Evolutionary conservation across 2,797 vertebrate genomes (phyloP), one percentile per base, ranked within the genome.

Genomic region (Ceryle rudis): DNA sequence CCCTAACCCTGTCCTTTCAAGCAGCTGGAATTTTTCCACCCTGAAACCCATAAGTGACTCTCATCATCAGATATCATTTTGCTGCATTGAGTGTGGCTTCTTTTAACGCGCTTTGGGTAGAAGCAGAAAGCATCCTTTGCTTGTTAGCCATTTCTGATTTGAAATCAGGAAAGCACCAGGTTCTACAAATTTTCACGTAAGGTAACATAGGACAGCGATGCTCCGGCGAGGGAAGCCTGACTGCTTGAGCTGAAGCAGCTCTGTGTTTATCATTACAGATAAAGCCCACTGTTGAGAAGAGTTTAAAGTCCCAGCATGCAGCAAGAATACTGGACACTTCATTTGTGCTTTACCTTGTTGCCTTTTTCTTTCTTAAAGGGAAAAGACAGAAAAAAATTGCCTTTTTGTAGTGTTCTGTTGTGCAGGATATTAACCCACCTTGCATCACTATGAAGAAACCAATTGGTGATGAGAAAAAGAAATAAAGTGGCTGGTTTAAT

Each of bases 241-340:
- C 74, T 49, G 51, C 39, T 84, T 78, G 14, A 42, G 2, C 51
- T 64, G 70, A 70, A 88, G 72, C 70, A 66, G 74, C 93, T 52
- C 74, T 61, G 42, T 22, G 26, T 81, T 91, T 95, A 70, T 91
- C 95, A 74, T 82, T 85, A 57, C 67, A 92, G 92, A 80, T 90
- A 87, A 91, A 88, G 49, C 20, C 33, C 16, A n/a, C 33, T 44
- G 46, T 18, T 77, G 66, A 29, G 49, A 95, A 92, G 86, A 92
- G 57, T 95, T 97, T 92, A 96, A 95, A 95, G 31, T 11, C 20
- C 3, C 5, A 1, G 26, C n/a, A 58, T 77, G 61, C 54, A 93
- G 62, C 67, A 94, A 87, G 82, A 64, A 26, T 4, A 26, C 7
- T 25, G 22, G 29, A 6, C 22, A 3, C 57, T 86, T 79, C 42